Conservation (phyloP, 1,140 invertebrate species). For the Dendroctonus valens region DNA sequence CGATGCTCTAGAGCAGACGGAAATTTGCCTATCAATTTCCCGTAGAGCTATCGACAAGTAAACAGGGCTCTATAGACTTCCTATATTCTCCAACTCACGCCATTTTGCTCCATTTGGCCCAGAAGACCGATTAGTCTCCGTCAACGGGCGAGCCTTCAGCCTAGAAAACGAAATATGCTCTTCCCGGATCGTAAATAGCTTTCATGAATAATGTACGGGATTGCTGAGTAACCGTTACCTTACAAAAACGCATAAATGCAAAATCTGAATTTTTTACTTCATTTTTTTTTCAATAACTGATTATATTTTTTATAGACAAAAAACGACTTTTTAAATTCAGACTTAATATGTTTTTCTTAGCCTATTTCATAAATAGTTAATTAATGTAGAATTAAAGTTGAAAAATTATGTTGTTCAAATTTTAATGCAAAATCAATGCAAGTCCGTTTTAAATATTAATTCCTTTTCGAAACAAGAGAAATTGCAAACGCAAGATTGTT, state of each 20-base stretch:
- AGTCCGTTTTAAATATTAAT: too few relatives aligned
- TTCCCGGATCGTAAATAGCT: conserved; percentile 11
- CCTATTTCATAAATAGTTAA: too few relatives aligned
- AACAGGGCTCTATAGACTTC: conserved; percentile 17
- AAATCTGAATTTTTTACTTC: too few relatives aligned
- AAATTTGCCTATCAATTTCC: conserved; percentile 31
- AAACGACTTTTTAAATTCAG: too few relatives aligned
- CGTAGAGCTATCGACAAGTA: conserved; percentile 19
- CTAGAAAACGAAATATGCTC: conserved; percentile 21
- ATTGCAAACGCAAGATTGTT: too few relatives aligned
- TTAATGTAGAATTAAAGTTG: too few relatives aligned
- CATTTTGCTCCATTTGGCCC: conserved; percentile 16
- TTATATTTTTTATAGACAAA: too few relatives aligned
- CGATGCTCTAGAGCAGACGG: conserved; percentile 9
- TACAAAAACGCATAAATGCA: not conserved
- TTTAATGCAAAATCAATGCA: too few relatives aligned
- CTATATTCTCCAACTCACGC: conserved; percentile 12
- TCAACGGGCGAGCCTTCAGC: conserved; percentile 9
- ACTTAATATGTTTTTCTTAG: too few relatives aligned
- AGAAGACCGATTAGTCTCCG: conserved; percentile 21
- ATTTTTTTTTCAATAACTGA: too few relatives aligned
- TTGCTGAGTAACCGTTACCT: conserved; percentile 4
- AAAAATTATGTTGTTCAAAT: too few relatives aligned
- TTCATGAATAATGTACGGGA: conserved; percentile 20
- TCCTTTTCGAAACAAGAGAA: too few relatives aligned